Conservation (phyloP, 1,140 invertebrate genomes). For the Cyphomyrmex costatus region DNA sequence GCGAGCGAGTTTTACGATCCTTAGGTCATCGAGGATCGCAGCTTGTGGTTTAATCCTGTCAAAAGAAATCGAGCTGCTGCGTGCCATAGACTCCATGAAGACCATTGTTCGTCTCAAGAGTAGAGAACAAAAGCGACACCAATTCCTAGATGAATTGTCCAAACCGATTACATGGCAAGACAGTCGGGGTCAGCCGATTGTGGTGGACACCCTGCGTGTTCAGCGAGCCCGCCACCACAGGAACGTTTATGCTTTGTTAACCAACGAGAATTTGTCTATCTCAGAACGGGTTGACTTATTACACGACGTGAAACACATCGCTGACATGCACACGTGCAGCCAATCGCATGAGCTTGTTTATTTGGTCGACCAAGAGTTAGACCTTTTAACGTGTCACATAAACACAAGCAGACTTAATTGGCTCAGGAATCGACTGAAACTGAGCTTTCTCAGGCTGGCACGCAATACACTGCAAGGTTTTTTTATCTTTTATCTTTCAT, state of each 20-base stretch:
- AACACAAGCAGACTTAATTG: constrained; percentile 86
- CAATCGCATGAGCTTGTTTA: constrained; percentile 87
- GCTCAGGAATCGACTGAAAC: constrained; percentile 86
- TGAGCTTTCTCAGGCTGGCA: constrained; percentile 78
- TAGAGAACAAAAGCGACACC: constrained; percentile 86
- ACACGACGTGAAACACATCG: constrained; percentile 83
- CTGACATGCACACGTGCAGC: constrained; percentile 86
- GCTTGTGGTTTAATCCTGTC: constrained; percentile 89
- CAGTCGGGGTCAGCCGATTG: constrained; percentile 84
- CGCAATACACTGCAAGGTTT: constrained; percentile 57
- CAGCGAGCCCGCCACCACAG: constrained; percentile 88
- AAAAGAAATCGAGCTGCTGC: constrained; percentile 89
- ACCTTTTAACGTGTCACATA: constrained; percentile 87
- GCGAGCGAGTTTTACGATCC: constrained; percentile 87
- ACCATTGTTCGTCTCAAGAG: constrained; percentile 87
- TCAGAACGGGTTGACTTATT: constrained; percentile 88
- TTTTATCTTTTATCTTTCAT: neutral
- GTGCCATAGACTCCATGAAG: constrained; percentile 89
- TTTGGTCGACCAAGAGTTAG: constrained; percentile 89
- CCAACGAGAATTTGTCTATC: constrained; percentile 83
- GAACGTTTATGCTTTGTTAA: constrained; percentile 88
- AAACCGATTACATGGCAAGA: constrained; percentile 88
- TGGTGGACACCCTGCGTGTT: constrained; percentile 89
- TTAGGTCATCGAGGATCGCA: constrained; percentile 88
- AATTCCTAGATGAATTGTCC: constrained; percentile 89